Base-by-base conservation (phyloP, 2,113 vertebrate genomes). In the Morphnarchus princeps region DNA sequence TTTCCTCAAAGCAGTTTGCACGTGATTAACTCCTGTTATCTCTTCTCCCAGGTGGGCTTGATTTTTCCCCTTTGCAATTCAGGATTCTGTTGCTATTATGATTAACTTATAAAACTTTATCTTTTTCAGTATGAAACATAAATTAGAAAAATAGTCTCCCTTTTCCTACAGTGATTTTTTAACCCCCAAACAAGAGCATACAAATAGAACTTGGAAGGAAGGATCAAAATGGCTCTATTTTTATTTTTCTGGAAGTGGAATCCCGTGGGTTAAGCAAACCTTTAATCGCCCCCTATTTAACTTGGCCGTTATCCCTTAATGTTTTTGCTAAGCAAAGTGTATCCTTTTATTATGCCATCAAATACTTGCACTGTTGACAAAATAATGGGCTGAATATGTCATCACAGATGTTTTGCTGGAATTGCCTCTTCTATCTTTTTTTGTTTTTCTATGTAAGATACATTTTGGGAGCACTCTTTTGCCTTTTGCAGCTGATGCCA, bases 351-450 rank as follows among this genome's bases (percentile, higher is more conserved):
- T 59, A 96, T 97, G 65, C 92, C 88, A 97, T 87, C 84, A 95
- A 80, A 97, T 81, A 74, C 91, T 96, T 77, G 87, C 71, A 59
- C 72, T 95, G 92, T 93, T 97, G 97, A 97, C 93, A 97, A 92
- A 97, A 90, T 96, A 97, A 96, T 55, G 62, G 81, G 81, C 79
- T 85, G 95, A 89, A 70, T 91, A 90, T 96, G 95, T 95, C 82
- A 97, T 88, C 90, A 91, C 93, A 97, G 91, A 93, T 96, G 83
- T 97, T 97, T 94, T 63, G 74, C 82, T 95, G 93, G 62, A 94
- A 83, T 96, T 97, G 96, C 90, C 52, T 77, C 96, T 88, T 82
- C 96, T 91, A 42, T 96, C 86, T 71, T 62, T 45, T n/a, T 84
- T 34, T 81, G 59, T 25, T 92, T 97, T 93, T 88, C 85, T 82